Base-by-base conservation (phyloP, 2,888 invertebrate species). In the Nemotelus nigrinus region DNA sequence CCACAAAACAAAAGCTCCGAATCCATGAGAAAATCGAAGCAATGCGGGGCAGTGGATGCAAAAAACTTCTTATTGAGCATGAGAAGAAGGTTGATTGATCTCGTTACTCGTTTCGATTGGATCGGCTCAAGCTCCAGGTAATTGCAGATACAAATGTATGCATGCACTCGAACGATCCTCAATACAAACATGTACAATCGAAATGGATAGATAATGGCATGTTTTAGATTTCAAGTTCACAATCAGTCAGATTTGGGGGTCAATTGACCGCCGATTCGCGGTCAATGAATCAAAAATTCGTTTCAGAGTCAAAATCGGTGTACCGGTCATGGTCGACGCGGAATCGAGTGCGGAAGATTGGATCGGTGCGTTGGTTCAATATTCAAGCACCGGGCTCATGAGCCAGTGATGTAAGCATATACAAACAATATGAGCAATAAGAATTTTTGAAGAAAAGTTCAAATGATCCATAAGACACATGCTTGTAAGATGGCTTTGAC, bases 221-320 rank as follows among this genome's bases (percentile, higher is more conserved):
- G 25, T 25, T 25, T 60, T 60, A 7, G 41, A 7, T 25, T 39
- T 70, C 70, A 70, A 70, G 70, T 70, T 70, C 70, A 70, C 53
- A 45, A 43, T 41, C 70, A 53, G 55, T 25, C 55, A 43, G 25
- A 41, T 70, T 70, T 55, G 53, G 43, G 43, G 70, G 70, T 70
- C 53, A 43, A 55, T 53, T 55, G 10, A 70, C 43, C 47, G 70
- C 43, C 47, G 70, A 70, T 70, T 70, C 70, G 70, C 70, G 70
- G 70, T 70, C 70, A 70, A 53, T 70, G 55, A 55, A 25, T 67
- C 45, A 3, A 39, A 63, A 63, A 6, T 63, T 63, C 25, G 25
- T 25, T 25, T 25, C 25, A 41, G 47, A 67, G 4, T 48, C 10
- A 45, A 45, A 48, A 65, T 65, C 39, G 48, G 67, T 10, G 57